Base-by-base conservation (phyloP, 2,888 invertebrate species). In the Andrena praecox region DNA sequence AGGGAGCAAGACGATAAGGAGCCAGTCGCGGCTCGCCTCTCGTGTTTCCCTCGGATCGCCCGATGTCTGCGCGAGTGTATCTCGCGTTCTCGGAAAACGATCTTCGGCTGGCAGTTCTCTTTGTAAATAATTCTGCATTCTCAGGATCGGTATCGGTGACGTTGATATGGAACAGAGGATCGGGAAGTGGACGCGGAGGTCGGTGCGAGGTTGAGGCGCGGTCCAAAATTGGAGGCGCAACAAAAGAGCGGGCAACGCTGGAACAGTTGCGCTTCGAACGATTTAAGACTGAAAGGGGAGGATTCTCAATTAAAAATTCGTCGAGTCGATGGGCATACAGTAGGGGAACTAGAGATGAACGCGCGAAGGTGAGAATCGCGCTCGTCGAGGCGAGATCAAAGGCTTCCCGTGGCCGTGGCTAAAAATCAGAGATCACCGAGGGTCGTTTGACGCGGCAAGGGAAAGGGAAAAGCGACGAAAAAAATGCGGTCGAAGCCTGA, bases 401-500 rank as follows among this genome's bases (percentile, higher is more conserved):
- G 69, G 69, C 64, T 77, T 77, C 63, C 16, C 20, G n/a, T 20
- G 60, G 33, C 7, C 48, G 62, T 42, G 52, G 77, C 10, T 77
- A 50, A 75, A 82, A 74, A 75, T 84, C 71, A 63, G 70, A 54
- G 52, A 79, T 70, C 50, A 52, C 59, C 7, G 56, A 7, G 16
- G 60, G 35, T 33, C 42, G 27, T 80, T 71, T 59, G 56, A 75
- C 62, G 29, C 59, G 24, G 42, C 8, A 62, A 16, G 29, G 31
- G 71, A 42, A 29, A 63, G 68, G 50, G 42, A 63, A 71, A 56
- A 64, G 27, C 27, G 27, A 52, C 50, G 54, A 62, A 85, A 90
- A 88, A 90, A 85, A 73, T 85, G 84, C 85, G 82, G 84, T 82
- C 69, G 90, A 91, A 91, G 90, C 90, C 91, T 77, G 52, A 85